A percentile compares a stretch with the other conserved stretches of the same genome.
phyloP scores from a whole-genome alignment of 2,888 invertebrate genomes.

The Melitaea athalia region DNA sequence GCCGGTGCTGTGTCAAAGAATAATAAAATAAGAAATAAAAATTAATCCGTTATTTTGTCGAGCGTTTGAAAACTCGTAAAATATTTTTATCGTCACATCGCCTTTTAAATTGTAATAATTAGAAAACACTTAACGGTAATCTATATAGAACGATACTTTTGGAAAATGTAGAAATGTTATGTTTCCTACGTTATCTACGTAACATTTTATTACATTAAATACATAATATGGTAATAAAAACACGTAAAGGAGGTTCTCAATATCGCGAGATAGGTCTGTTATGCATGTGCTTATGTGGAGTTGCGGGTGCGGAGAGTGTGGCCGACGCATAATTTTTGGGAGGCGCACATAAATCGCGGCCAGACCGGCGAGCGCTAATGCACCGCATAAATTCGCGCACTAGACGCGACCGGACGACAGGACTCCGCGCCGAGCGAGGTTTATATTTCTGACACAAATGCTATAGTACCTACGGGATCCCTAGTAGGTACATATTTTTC shows the following conservation, averaged over 20 bases:
- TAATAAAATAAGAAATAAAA: no score
- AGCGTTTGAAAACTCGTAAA: no score
- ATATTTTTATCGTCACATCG: no score
- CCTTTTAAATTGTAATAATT: no score
- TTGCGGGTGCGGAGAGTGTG: slow-evolving; percentile 9
- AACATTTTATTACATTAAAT: neutral
- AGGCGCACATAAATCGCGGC: slow-evolving; percentile 32
- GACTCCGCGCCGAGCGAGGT: neutral
- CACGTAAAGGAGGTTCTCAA: slow-evolving; percentile 18
- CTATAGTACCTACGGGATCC: no score
- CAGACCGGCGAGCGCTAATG: slow-evolving; percentile 39
- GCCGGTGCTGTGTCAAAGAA: no score
- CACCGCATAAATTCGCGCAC: slow-evolving; percentile 40
- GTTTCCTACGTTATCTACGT: neutral
- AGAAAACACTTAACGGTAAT: no score
- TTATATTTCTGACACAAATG: neutral
- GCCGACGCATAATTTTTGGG: slow-evolving; percentile 36
- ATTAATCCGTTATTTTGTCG: no score
- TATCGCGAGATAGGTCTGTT: slow-evolving; percentile 22
- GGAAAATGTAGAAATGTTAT: neutral
- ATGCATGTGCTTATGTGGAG: slow-evolving; percentile 24
- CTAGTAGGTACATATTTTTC: no score
- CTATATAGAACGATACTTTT: neutral
- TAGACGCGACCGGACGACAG: slow-evolving; percentile 9
- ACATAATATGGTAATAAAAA: slow-evolving; percentile 14